phyloP scores from a whole-genome alignment of 1,140 invertebrate genomes.

The Polypedilum vanderplanki region DNA sequence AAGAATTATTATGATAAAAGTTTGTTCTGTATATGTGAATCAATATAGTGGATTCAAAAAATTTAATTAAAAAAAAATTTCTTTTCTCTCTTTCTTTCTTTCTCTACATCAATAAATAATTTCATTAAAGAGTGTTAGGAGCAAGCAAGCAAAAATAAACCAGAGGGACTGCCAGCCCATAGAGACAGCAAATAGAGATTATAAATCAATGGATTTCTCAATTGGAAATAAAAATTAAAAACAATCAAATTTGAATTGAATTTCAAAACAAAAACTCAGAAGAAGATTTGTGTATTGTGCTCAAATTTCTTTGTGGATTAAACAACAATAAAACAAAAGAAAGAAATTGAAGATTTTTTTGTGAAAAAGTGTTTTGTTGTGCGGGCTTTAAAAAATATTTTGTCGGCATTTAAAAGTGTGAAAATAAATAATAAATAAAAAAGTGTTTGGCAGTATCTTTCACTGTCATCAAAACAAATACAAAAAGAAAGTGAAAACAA shows the following conservation, averaged over 20 bases:
- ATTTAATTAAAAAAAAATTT: not conserved
- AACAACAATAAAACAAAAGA: not conserved
- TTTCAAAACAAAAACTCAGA: not conserved
- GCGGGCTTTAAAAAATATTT: not conserved
- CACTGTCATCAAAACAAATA: not conserved
- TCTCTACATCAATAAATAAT: not conserved
- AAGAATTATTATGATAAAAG: no score
- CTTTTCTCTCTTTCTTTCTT: not conserved
- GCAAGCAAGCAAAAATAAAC: not conserved
- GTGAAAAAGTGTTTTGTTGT: not conserved
- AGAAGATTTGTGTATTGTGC: not conserved
- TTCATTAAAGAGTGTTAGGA: conserved; percentile 2
- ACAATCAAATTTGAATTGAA: conserved; percentile 3
- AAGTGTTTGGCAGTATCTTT: conserved; percentile 5
- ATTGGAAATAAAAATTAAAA: not conserved
- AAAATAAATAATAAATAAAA: not conserved
- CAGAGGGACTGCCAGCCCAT: no score
- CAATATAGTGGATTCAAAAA: no score
- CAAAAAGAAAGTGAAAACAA: not conserved
- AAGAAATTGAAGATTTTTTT: not conserved
- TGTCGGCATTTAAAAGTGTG: no score
- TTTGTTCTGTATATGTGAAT: no score
- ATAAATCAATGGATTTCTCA: not conserved
- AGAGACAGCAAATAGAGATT: not conserved
- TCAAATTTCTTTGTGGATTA: not conserved